Percentiles rank a stretch among this genome's conserved stretches.
Conservation (phyloP, 2,113 vertebrate species). For the Potamarius usumacintae region DNA sequence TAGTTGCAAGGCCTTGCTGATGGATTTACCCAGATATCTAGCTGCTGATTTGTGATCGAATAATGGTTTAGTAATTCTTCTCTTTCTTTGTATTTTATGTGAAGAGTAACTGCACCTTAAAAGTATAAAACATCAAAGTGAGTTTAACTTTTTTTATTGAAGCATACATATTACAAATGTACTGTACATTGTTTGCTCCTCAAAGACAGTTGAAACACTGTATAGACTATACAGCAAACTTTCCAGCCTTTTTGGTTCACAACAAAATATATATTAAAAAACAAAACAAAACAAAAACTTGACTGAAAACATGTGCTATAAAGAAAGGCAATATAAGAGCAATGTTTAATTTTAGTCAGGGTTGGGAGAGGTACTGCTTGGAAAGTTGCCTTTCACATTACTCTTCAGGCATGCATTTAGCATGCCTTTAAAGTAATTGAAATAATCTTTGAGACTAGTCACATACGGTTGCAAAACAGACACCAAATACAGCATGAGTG, state of each 20-base stretch:
- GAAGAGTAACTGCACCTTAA: neutral
- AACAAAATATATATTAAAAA: neutral
- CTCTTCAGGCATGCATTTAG: neutral
- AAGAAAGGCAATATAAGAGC: neutral
- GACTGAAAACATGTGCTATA: neutral
- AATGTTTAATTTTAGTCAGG: neutral
- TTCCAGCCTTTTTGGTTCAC: slow-evolving; percentile 28
- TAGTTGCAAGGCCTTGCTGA: slow-evolving; percentile 2
- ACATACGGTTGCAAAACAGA: neutral
- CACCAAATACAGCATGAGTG: neutral
- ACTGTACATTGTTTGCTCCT: slow-evolving; percentile 5
- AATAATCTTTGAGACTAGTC: neutral
- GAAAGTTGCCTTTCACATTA: neutral
- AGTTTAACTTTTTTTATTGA: slow-evolving; percentile 25
- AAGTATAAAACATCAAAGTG: neutral
- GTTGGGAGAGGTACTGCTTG: neutral
- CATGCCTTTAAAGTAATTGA: neutral
- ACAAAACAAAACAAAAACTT: neutral
- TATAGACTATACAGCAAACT: slow-evolving; percentile 19
- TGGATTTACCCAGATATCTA: neutral
- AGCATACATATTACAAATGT: slow-evolving; percentile 9
- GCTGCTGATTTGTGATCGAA: neutral
- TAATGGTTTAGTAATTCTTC: neutral
- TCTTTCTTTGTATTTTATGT: neutral
- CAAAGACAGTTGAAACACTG: slow-evolving; percentile 9